Percentiles rank a stretch among this genome's conserved stretches.
Evolutionary conservation across 1,140 invertebrate genomes (phyloP).

Genomic region (Akabosia matsudoensis): DNA sequence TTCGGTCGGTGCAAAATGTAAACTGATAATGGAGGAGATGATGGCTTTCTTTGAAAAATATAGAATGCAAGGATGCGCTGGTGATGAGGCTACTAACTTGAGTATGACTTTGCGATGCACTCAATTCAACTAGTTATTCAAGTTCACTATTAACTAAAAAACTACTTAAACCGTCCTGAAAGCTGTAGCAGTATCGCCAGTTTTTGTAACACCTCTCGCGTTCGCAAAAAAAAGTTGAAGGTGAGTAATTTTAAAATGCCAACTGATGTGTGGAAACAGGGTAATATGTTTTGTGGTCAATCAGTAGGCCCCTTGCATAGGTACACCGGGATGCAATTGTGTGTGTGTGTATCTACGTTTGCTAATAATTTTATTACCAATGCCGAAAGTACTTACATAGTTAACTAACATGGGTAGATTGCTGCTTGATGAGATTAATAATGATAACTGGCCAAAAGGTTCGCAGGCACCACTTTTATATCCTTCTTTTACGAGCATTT

Average conservation of each 20-base stretch:
- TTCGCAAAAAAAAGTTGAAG: background rate
- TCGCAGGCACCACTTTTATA: too few species aligned
- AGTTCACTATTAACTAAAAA: background rate
- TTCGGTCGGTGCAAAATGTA: background rate
- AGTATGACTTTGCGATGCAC: background rate
- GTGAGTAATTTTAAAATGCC: background rate
- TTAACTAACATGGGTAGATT: too few species aligned
- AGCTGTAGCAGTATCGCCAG: background rate
- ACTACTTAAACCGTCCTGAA: too few species aligned
- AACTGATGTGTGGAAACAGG: conserved; percentile 20
- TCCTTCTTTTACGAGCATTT: too few species aligned
- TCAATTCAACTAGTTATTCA: conserved; percentile 25
- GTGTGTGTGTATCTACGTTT: background rate
- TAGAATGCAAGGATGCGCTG: background rate
- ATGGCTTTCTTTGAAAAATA: background rate
- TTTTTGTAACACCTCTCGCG: conserved; percentile 1
- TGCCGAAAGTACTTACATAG: background rate
- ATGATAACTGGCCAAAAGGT: too few species aligned
- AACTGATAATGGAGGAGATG: background rate
- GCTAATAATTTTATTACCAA: background rate
- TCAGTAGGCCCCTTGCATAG: too few species aligned
- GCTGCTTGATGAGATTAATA: too few species aligned
- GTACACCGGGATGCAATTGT: background rate
- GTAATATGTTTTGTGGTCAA: conserved; percentile 22
- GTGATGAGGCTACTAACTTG: background rate